These are phyloP conservation scores for cat (Felis catus) DNA, from an alignment of 2,113 vertebrate species.

Conservation along the genomic window DNA sequence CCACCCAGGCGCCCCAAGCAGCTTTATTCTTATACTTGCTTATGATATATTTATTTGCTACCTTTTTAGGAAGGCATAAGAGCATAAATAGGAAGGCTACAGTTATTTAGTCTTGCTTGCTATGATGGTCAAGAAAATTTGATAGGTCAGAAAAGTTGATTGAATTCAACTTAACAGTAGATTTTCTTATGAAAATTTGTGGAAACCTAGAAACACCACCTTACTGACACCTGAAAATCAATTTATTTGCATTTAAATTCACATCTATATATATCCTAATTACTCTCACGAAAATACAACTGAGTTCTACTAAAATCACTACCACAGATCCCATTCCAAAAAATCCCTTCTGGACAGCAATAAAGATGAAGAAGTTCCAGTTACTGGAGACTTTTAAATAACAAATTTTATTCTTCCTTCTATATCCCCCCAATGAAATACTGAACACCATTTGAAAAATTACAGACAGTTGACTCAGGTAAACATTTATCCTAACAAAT, in stretches of 20 bases:
- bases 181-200: conserved; percentile 33
- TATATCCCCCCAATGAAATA: background rate
- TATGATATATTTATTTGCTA: background rate
- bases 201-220: background rate
- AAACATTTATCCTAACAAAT: conserved; percentile 16
- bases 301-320: background rate
- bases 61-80: background rate
- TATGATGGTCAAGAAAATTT: background rate
- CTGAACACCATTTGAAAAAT: background rate
- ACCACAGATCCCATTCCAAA: background rate
- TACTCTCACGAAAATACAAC: background rate
- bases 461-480: background rate
- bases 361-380: conserved; percentile 82
- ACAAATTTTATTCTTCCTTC: background rate
- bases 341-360: conserved; percentile 21
- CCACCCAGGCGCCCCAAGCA: background rate
- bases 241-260: background rate
- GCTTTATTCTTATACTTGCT: background rate
- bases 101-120: conserved; percentile 10
- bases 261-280: background rate
- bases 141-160: background rate
- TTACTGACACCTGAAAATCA: background rate
- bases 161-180: background rate
- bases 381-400: conserved; percentile 75
- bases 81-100: background rate